Percentiles rank a stretch among this genome's conserved stretches.
These are phyloP conservation scores for Zaprionus obscuricornis DNA, from an alignment of 2,888 invertebrate species.

Conservation along the genomic window DNA sequence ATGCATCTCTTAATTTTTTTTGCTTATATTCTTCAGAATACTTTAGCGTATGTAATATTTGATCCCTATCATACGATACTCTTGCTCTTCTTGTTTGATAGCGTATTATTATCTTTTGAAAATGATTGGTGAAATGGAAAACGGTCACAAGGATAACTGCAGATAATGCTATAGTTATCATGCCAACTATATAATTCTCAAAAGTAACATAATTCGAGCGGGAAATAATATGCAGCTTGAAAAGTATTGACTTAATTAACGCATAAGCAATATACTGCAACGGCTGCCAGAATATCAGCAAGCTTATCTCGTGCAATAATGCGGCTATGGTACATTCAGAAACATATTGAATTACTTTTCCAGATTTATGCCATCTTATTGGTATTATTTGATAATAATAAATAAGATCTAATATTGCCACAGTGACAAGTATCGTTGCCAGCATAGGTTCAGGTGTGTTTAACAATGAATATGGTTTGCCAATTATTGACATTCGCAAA, in stretches of 20 bases:
- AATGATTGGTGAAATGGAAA: no score
- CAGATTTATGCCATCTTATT: constrained; percentile 7
- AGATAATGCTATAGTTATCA: no score
- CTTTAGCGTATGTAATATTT: no score
- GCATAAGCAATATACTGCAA: constrained; percentile 29
- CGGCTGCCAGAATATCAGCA: constrained; percentile 42
- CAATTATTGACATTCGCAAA: constrained; percentile 18
- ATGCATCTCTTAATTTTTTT: no score
- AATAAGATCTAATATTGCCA: constrained; percentile 46
- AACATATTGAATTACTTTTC: no score
- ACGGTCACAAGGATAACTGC: no score
- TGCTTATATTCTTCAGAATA: no score
- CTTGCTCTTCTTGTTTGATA: no score
- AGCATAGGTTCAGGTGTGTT: constrained; percentile 28
- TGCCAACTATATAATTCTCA: no score
- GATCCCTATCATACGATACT: no score
- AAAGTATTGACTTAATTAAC: constrained; percentile 6
- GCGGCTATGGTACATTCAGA: constrained; percentile 31
- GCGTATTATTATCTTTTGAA: no score
- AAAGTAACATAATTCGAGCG: no score
- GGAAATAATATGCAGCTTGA: constrained; percentile 20
- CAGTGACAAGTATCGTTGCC: constrained; percentile 26
- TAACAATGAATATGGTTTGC: constrained; percentile 17
- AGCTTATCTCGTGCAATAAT: constrained; percentile 30
- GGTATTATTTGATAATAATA: constrained; percentile 38